Percentiles rank a stretch among this genome's conserved stretches.
phyloP scores from a whole-genome alignment of 1,140 invertebrate genomes.

The Euglossa dilemma region DNA sequence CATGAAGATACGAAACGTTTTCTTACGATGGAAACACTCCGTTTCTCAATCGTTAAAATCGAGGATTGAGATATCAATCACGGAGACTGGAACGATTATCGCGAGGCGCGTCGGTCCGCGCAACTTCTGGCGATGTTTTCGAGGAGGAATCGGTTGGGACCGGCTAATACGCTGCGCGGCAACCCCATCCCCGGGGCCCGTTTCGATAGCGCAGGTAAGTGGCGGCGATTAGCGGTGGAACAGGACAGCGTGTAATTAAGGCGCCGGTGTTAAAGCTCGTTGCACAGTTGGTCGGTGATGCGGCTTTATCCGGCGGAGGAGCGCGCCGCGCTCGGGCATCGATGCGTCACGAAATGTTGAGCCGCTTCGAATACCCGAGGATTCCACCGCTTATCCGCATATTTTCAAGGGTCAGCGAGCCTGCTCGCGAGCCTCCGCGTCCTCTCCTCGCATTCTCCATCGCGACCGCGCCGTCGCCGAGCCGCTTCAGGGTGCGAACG shows the following conservation, averaged over 20 bases:
- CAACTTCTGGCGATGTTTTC: too few relatives aligned
- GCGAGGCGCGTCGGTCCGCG: neutral
- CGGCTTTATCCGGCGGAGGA: slow-evolving; percentile 30
- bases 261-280: slow-evolving; percentile 41
- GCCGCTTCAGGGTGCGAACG: neutral
- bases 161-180: neutral
- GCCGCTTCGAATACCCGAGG: slow-evolving; percentile 55
- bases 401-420: slow-evolving; percentile 68
- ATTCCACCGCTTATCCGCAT: slow-evolving; percentile 64
- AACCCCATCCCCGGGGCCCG: neutral
- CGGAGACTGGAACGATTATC: neutral
- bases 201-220: slow-evolving; percentile 30
- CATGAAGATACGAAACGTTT: too few relatives aligned
- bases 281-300: slow-evolving; percentile 38
- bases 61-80: neutral
- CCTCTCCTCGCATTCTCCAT: slow-evolving; percentile 3
- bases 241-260: slow-evolving; percentile 48
- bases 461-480: neutral
- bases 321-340: slow-evolving; percentile 47
- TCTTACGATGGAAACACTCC: neutral
- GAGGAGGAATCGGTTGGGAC: too few relatives aligned
- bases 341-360: slow-evolving; percentile 59
- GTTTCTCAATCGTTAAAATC: neutral
- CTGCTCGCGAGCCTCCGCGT: slow-evolving; percentile 17
- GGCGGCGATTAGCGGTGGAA: slow-evolving; percentile 32